Conservation (phyloP, 2,888 invertebrate species). For the Trichopoda pennipes region DNA sequence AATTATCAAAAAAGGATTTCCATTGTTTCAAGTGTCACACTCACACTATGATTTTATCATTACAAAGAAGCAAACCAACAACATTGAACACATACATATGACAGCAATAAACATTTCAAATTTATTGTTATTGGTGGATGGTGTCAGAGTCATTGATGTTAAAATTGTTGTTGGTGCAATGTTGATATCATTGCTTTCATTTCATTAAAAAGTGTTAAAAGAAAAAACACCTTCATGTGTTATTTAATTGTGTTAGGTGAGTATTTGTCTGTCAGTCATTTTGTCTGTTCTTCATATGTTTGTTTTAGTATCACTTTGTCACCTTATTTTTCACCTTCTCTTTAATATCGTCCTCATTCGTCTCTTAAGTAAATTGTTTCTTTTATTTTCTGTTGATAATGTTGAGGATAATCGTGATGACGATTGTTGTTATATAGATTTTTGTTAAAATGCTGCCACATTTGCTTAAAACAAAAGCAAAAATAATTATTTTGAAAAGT, state of each 20-base stretch:
- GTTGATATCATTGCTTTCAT: slow-evolving; percentile 72
- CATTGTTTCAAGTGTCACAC: slow-evolving; percentile 51
- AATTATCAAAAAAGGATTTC: slow-evolving; percentile 67
- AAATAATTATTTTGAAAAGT: slow-evolving; percentile 36
- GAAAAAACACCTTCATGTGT: slow-evolving; percentile 28
- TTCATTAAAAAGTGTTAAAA: slow-evolving; percentile 77
- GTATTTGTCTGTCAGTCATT: slow-evolving; percentile 14
- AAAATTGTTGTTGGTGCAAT: slow-evolving; percentile 11
- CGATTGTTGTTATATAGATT: not conserved
- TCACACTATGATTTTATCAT: not conserved
- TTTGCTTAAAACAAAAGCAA: slow-evolving; percentile 46
- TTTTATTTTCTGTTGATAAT: slow-evolving; percentile 18
- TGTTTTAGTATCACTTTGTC: slow-evolving; percentile 48
- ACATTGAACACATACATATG: slow-evolving; percentile 53
- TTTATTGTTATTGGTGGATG: slow-evolving; percentile 63
- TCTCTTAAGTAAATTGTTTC: slow-evolving; percentile 59
- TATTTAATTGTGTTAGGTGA: slow-evolving; percentile 20
- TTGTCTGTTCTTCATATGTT: slow-evolving; percentile 17
- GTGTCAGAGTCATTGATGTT: slow-evolving; percentile 34
- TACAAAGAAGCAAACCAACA: too few relatives aligned
- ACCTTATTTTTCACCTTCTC: slow-evolving; percentile 40
- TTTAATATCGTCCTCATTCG: slow-evolving; percentile 32
- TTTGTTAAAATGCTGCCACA: slow-evolving; percentile 44
- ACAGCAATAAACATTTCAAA: slow-evolving; percentile 78
- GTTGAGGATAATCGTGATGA: not conserved